These are phyloP conservation scores for Leptinotarsa defecta DNA, from an alignment of 1,140 invertebrate species.

Conservation along the genomic window DNA sequence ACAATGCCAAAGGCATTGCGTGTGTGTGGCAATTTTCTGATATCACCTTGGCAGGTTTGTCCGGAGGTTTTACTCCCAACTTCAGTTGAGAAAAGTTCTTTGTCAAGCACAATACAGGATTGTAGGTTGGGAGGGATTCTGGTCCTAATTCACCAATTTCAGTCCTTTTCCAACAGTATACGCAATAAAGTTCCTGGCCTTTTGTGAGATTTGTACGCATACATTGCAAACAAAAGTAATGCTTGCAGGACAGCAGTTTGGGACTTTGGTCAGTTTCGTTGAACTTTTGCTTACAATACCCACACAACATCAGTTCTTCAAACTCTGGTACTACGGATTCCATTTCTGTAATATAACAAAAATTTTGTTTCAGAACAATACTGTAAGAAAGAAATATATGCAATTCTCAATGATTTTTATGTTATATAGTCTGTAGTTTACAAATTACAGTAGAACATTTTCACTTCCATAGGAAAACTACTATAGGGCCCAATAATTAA, in stretches of 20 bases:
- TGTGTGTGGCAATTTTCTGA: slow-evolving; percentile 72
- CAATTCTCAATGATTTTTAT: no score
- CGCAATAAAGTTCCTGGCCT: slow-evolving; percentile 68
- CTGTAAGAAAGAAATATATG: slow-evolving; percentile 15
- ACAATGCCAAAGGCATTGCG: slow-evolving; percentile 72
- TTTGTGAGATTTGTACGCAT: slow-evolving; percentile 67
- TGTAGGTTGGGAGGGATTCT: slow-evolving; percentile 69
- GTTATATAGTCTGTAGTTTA: no score
- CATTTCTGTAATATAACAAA: slow-evolving; percentile 53
- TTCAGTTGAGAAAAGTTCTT: slow-evolving; percentile 65
- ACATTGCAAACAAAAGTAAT: slow-evolving; percentile 77
- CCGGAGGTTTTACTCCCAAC: slow-evolving; percentile 56
- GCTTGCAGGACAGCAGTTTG: slow-evolving; percentile 75
- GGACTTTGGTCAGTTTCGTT: slow-evolving; percentile 68
- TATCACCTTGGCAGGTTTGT: slow-evolving; percentile 52
- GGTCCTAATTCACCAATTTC: slow-evolving; percentile 65
- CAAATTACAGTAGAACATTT: no score
- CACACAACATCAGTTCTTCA: slow-evolving; percentile 43
- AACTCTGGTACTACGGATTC: slow-evolving; percentile 64
- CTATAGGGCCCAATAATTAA: no score
- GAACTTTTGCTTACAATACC: slow-evolving; percentile 46
- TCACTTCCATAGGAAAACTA: no score
- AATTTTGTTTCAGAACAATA: slow-evolving; percentile 13
- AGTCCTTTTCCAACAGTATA: slow-evolving; percentile 71
- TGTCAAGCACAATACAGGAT: slow-evolving; percentile 66